These are phyloP conservation scores for Rapana venosa DNA, from an alignment of 2,888 invertebrate genomes.

Conservation along the genomic window DNA sequence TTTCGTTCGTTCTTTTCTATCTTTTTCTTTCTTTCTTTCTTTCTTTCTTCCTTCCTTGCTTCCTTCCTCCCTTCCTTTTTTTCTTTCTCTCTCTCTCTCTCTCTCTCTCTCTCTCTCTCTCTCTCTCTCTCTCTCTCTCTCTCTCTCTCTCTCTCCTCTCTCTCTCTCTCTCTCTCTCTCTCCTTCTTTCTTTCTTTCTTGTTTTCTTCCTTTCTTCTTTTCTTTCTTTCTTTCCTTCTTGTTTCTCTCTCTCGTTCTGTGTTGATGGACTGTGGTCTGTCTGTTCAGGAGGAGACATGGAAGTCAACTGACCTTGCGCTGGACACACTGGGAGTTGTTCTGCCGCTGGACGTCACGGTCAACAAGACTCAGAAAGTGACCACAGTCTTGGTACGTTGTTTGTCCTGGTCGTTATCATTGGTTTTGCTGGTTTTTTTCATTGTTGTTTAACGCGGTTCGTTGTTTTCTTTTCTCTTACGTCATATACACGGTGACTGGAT, in stretches of 20 bases:
- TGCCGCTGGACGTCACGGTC: conserved; percentile 36
- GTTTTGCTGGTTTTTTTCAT: background rate
- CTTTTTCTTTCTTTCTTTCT: background rate
- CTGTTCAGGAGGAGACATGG: conserved; percentile 49
- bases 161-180: background rate
- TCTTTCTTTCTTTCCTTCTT: too few relatives aligned
- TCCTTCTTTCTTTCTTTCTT: background rate
- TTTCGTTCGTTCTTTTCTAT: background rate
- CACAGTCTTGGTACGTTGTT: conserved; percentile 63
- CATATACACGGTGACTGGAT: too few relatives aligned
- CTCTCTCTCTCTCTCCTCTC: background rate
- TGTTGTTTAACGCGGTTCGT: too few relatives aligned
- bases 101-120: conserved; percentile 9
- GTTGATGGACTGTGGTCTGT: too few relatives aligned
- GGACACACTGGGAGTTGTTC: conserved; percentile 40
- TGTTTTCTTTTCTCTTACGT: too few relatives aligned
- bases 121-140: conserved; percentile 26
- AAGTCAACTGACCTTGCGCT: conserved; percentile 41
- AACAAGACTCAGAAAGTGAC: conserved; percentile 68
- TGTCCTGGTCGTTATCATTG: too few relatives aligned
- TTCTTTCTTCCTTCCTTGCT: background rate
- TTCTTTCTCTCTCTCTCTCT: background rate
- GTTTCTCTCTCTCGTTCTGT: too few relatives aligned
- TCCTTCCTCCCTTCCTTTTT: background rate
- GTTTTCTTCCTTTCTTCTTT: background rate